Conservation (phyloP, 2,113 vertebrate species). For the Lanius collurio region DNA sequence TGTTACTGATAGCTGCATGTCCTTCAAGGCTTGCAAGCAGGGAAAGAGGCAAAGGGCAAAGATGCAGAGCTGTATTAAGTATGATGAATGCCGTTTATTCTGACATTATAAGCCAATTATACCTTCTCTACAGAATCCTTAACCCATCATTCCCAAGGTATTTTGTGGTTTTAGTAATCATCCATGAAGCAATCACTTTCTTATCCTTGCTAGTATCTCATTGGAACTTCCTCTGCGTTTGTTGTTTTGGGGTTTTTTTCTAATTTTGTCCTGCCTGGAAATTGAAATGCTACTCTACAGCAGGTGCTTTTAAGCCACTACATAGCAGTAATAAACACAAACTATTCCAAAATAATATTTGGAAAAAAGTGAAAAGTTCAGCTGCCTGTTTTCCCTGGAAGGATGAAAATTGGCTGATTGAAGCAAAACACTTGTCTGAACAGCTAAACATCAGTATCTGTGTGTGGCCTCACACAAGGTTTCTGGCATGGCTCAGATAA, state of each 20-base stretch:
- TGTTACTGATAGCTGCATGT: neutral
- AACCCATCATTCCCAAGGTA: neutral
- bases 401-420: neutral
- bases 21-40: neutral
- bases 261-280: neutral
- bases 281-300: neutral
- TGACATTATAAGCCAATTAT: neutral
- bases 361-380: neutral
- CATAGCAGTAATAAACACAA: neutral
- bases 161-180: neutral
- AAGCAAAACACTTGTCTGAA: neutral
- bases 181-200: neutral
- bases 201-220: neutral
- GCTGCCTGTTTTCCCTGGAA: neutral
- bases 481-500: neutral
- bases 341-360: neutral
- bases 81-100: neutral
- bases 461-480: neutral
- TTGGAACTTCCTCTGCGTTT: neutral
- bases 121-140: neutral
- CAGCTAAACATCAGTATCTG: neutral
- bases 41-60: neutral
- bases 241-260: neutral
- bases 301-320: neutral
- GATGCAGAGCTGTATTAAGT: neutral